Evolutionary conservation across 1,140 invertebrate species (phyloP).

Genomic region (Pseudoatta argentina): DNA sequence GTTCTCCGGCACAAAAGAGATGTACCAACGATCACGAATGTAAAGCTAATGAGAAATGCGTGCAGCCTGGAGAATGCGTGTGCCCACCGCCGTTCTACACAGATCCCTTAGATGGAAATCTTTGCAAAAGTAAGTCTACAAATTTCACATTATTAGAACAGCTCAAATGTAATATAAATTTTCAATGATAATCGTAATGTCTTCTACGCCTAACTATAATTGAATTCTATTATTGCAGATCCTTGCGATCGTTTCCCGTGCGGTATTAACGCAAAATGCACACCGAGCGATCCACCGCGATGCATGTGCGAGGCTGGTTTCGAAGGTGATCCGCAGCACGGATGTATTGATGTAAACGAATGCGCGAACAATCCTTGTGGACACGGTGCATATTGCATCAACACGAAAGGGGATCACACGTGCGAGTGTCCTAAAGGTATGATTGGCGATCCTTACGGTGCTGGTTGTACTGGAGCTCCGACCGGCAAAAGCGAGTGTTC

Average conservation of each 20-base stretch:
- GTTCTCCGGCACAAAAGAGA: conserved; percentile 92
- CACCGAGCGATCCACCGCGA: conserved; percentile 94
- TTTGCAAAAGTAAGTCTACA: conserved; percentile 91
- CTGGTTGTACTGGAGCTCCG: conserved; percentile 89
- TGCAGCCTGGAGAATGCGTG: conserved; percentile 95
- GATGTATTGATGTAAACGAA: conserved; percentile 95
- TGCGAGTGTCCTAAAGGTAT: conserved; percentile 94
- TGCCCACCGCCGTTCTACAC: conserved; percentile 95
- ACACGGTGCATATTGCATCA: conserved; percentile 94
- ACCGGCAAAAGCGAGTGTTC: conserved; percentile 88
- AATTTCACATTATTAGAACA: conserved; percentile 2
- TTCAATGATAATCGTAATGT: neutral
- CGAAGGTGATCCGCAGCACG: conserved; percentile 93
- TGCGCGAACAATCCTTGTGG: conserved; percentile 93
- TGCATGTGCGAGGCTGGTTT: conserved; percentile 95
- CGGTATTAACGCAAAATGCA: conserved; percentile 97
- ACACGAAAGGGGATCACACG: conserved; percentile 93
- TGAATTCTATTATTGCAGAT: conserved; percentile 76
- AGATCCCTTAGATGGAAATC: conserved; percentile 92
- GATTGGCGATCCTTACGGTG: conserved; percentile 93
- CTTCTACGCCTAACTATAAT: neutral
- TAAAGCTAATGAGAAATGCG: conserved; percentile 94
- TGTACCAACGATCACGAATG: conserved; percentile 94
- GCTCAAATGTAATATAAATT: neutral
- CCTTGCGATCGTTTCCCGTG: conserved; percentile 95